phyloP scores from a whole-genome alignment of 2,888 invertebrate species.

The Boloria selene region DNA sequence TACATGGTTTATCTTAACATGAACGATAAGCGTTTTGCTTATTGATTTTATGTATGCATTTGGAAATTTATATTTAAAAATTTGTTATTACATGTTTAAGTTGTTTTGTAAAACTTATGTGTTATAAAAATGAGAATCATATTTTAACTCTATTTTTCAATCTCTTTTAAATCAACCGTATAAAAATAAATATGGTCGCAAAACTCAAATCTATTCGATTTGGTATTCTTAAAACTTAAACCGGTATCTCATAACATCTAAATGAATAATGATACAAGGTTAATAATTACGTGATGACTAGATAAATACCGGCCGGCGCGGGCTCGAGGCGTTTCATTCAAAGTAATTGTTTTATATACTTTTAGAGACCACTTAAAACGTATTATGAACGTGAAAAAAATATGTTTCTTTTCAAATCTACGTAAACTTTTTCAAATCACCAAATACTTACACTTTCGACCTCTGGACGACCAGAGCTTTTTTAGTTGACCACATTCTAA shows the following conservation, averaged over 20 bases:
- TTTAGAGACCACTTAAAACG: background rate
- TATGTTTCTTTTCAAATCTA: too few species aligned
- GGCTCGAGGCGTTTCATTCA: slow-evolving; percentile 2
- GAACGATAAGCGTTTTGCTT: too few species aligned
- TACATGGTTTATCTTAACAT: too few species aligned
- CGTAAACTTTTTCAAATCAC: too few species aligned
- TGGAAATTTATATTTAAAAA: too few species aligned
- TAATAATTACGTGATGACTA: slow-evolving; percentile 15
- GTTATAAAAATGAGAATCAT: too few species aligned
- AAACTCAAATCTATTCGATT: background rate
- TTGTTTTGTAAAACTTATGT: too few species aligned
- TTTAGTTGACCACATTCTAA: too few species aligned
- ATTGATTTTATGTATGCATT: too few species aligned
- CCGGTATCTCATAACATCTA: slow-evolving; percentile 6
- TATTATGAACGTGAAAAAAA: background rate
- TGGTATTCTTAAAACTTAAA: background rate
- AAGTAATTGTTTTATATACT: slow-evolving; percentile 7
- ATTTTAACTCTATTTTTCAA: background rate
- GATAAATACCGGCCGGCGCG: slow-evolving; percentile 15
- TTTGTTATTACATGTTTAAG: too few species aligned
- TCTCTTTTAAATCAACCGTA: background rate
- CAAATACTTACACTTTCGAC: too few species aligned
- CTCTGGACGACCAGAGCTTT: too few species aligned
- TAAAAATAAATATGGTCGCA: background rate
- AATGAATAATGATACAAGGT: slow-evolving; percentile 7